These are phyloP conservation scores for Varecia variegata DNA, from an alignment of 2,797 vertebrate genomes.

Conservation along the genomic window DNA sequence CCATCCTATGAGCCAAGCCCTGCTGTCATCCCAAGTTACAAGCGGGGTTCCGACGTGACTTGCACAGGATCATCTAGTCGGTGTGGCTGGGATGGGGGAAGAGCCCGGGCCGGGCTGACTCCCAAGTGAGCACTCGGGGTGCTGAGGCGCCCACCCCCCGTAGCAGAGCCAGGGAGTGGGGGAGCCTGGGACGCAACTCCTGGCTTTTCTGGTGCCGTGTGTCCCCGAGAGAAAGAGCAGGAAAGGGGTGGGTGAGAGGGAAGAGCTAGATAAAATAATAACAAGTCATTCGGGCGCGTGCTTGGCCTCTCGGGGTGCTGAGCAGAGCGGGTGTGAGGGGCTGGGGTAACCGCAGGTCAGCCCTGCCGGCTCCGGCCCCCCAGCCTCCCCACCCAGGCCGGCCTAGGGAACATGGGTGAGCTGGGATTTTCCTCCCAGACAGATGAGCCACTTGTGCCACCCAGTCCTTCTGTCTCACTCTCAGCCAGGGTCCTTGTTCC, in stretches of 20 bases:
- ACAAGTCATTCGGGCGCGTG: background rate
- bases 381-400: background rate
- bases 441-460: slow-evolving; percentile 36
- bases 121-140: background rate
- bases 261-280: background rate
- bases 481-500: slow-evolving; percentile 43
- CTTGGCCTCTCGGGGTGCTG: background rate
- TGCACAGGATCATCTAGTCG: background rate
- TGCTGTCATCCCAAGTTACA: background rate
- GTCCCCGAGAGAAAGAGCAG: background rate
- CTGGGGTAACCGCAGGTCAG: rapidly evolving
- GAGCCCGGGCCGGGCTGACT: background rate
- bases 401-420: slow-evolving; percentile 5
- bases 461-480: slow-evolving; percentile 26
- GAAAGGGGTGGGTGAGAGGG: background rate
- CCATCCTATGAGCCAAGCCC: rapidly evolving
- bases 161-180: background rate
- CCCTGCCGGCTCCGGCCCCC: background rate
- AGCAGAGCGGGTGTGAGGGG: background rate
- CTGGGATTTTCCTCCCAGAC: slow-evolving; percentile 67
- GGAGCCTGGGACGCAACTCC: background rate
- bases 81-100: too few relatives aligned
- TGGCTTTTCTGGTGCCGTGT: background rate
- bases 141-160: background rate
- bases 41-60: background rate